Base-by-base conservation (phyloP, 30 jellyfish, hydroid and myxozoan species). In the Mastigias papua region DNA sequence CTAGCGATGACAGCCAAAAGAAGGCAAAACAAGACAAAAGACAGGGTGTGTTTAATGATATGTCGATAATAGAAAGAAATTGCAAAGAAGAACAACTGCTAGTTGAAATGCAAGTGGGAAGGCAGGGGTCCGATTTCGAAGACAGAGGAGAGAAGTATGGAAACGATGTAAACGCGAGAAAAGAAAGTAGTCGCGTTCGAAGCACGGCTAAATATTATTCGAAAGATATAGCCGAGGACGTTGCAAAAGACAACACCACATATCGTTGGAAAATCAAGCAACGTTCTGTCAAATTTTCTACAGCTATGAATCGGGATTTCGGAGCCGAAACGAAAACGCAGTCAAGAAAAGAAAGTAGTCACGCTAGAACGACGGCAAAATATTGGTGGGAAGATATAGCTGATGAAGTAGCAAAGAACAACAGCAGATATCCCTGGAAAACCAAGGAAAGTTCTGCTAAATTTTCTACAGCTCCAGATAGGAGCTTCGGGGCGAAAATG, bases 31-130 rank as follows among this genome's bases (percentile, higher is more conserved):
- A 57, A 57, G 49, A 54, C 23, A 28, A 65, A 5, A 34, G 42
- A 29, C 34, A 37, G 77, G 22, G 34, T 51, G 13, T 21, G 21
- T 77, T 77, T 34, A 51, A 27, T 1, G 88, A 77, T 20, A 51
- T 78, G 34, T 57, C 88, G 34, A 51, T 57, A 73, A 51, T 58
- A 66, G 88, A 78, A 15, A 26, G 34, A 33, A 29, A 51, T 17
- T 34, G 30, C 33, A 78, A 63, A 23, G 83, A 61, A 19, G 31
- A 16, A 49, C 83, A 37, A 49, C 23, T 48, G 42, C 17, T 1
- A 9, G 81, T 69, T 69, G 81, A 35, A 69, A 32, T 69, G 81
- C 33, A 19, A 33, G 83, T 27, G 35, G 65, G 48, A 34, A 37
- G 35, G n/a, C 20, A n/a, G 5, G 83, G 23, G 42, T 42, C 10